phyloP scores from a whole-genome alignment of 1,140 invertebrate species.

The Hyles euphorbiae region DNA sequence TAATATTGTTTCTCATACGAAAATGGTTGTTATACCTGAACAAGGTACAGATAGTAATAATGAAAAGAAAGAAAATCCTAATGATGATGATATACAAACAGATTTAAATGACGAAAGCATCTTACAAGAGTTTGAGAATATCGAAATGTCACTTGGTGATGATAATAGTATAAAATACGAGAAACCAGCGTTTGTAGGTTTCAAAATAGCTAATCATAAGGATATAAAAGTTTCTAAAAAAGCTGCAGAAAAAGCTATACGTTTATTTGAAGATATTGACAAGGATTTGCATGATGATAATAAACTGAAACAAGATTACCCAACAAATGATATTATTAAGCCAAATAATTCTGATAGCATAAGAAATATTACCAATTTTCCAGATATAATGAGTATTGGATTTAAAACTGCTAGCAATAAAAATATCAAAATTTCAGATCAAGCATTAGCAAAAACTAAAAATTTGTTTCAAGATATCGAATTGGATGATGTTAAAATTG shows the following conservation, averaged over 20 bases:
- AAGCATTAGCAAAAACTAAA: slow-evolving; percentile 35
- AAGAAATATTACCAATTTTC: slow-evolving; percentile 2
- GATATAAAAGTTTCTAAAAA: slow-evolving; percentile 39
- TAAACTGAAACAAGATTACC: slow-evolving; percentile 28
- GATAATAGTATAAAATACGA: no score
- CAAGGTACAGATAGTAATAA: neutral
- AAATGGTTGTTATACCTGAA: neutral
- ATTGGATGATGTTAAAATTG: neutral
- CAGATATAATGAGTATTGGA: slow-evolving; percentile 12
- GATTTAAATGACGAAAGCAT: slow-evolving; percentile 25
- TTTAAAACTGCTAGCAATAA: slow-evolving; percentile 48
- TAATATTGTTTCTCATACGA: neutral
- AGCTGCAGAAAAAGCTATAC: slow-evolving; percentile 40
- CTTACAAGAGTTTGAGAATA: slow-evolving; percentile 41
- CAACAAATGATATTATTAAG: neutral
- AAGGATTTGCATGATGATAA: neutral
- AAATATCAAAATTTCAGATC: slow-evolving; percentile 32
- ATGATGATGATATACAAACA: slow-evolving; percentile 10
- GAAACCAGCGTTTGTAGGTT: slow-evolving; percentile 18
- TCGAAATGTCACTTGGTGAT: slow-evolving; percentile 21
- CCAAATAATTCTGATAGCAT: neutral
- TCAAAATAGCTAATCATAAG: slow-evolving; percentile 41
- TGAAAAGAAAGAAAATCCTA: slow-evolving; percentile 8
- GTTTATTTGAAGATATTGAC: slow-evolving; percentile 36
- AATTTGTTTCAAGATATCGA: slow-evolving; percentile 43